A percentile compares a stretch with the other conserved stretches of the same genome.
Evolutionary conservation across 2,797 vertebrate species (phyloP).

Genomic region (Enteromius treurensis): DNA sequence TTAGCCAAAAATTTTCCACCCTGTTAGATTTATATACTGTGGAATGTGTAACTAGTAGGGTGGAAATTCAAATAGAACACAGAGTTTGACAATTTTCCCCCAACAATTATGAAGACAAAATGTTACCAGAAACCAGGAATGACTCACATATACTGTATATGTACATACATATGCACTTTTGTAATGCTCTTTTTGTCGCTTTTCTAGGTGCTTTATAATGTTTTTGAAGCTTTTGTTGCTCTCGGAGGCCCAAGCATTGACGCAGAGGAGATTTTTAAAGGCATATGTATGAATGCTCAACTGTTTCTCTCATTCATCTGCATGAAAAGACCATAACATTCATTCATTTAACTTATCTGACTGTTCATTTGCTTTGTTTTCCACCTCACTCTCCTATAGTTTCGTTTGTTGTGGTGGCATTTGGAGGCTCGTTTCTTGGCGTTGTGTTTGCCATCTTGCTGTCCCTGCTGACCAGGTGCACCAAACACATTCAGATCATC

Average conservation of each 20-base stretch:
- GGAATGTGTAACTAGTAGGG: no score
- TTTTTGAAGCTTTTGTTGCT: constrained; percentile 79
- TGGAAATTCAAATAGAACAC: no score
- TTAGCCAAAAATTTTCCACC: no score
- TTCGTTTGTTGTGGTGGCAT: constrained; percentile 74
- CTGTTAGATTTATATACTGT: no score
- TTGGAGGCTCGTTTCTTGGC: constrained; percentile 81
- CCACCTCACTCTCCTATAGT: constrained; percentile 63
- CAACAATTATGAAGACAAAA: no score
- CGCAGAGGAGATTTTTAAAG: not conserved
- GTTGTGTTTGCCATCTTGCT: constrained; percentile 80
- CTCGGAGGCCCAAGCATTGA: constrained; percentile 35
- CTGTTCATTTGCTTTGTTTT: constrained; percentile 39
- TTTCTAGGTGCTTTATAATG: constrained; percentile 82
- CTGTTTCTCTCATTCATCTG: not conserved
- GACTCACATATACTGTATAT: no score
- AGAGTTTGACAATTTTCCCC: no score
- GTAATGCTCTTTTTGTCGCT: not conserved
- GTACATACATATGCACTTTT: not conserved
- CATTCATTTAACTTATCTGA: no score
- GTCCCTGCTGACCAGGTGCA: constrained; percentile 81
- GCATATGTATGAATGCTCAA: constrained; percentile 33
- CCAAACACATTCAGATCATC: constrained; percentile 82
- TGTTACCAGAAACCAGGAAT: no score
- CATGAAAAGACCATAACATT: no score